Evolutionary conservation across 2,888 invertebrate species (phyloP).

Genomic region (Cosmorhoe ocellata): DNA sequence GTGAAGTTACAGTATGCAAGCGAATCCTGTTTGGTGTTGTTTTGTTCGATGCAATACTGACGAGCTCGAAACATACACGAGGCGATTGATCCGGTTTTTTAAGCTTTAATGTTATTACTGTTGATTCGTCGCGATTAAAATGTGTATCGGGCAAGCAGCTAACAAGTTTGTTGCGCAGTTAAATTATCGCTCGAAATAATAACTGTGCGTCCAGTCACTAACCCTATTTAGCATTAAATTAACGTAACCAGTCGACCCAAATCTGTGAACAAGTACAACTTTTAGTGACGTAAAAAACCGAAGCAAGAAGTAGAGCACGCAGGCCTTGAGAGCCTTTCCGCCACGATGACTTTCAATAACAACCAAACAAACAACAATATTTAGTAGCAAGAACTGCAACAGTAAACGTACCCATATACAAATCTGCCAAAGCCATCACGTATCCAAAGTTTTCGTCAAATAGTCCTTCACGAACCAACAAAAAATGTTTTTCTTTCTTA

Average conservation of each 20-base stretch:
- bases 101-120: conserved; percentile 16
- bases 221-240: conserved; percentile 14
- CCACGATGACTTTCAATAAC: conserved; percentile 48
- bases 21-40: conserved; percentile 19
- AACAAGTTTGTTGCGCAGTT: conserved; percentile 62
- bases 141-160: conserved; percentile 41
- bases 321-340: conserved; percentile 63
- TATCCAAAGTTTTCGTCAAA: conserved; percentile 51
- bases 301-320: conserved; percentile 54
- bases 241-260: conserved; percentile 11
- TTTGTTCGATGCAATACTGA: conserved; percentile 5
- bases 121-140: conserved; percentile 24
- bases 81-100: conserved; percentile 9
- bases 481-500: conserved; percentile 45
- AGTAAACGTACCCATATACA: conserved; percentile 75
- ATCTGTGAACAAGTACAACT: conserved; percentile 25
- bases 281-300: conserved; percentile 26
- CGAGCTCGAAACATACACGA: background rate
- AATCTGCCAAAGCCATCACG: conserved; percentile 74
- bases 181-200: conserved; percentile 48
- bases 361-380: conserved; percentile 50
- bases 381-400: conserved; percentile 33
- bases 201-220: conserved; percentile 20
- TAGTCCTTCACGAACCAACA: conserved; percentile 38
- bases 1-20: conserved; percentile 2